These are phyloP conservation scores for Netelia virgata DNA, from an alignment of 2,888 invertebrate species.

Conservation along the genomic window DNA sequence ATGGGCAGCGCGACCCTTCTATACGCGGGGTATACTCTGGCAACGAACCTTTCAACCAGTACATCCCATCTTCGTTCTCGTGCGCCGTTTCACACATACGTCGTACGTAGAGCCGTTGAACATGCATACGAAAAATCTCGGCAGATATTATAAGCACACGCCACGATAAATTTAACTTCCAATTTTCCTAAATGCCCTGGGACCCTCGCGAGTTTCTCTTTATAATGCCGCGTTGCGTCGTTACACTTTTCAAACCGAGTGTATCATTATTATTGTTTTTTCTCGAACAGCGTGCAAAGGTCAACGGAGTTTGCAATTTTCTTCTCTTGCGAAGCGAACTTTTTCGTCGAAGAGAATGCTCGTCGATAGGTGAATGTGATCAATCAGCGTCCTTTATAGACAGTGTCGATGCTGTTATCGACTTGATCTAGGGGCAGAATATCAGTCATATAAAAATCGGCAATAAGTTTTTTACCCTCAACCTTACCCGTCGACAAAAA, in stretches of 20 bases:
- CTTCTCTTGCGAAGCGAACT: not conserved
- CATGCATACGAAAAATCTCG: slow-evolving; percentile 15
- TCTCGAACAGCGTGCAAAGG: not conserved
- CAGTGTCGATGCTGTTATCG: too few relatives aligned
- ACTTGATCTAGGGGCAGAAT: too few relatives aligned
- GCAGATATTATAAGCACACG: slow-evolving; percentile 61
- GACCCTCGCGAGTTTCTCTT: slow-evolving; percentile 13
- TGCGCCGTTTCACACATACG: not conserved
- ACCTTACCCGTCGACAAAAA: too few relatives aligned
- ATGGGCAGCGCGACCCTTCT: slow-evolving; percentile 19
- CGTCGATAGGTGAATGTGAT: too few relatives aligned
- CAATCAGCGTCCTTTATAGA: too few relatives aligned
- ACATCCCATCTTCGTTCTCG: slow-evolving; percentile 24
- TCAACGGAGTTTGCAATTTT: not conserved
- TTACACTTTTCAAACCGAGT: slow-evolving; percentile 56
- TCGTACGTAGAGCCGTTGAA: not conserved
- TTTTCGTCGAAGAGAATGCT: too few relatives aligned
- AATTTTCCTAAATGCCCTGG: slow-evolving; percentile 70
- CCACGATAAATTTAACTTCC: slow-evolving; percentile 71
- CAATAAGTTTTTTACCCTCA: too few relatives aligned
- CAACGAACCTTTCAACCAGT: slow-evolving; percentile 33
- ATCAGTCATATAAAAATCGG: too few relatives aligned
- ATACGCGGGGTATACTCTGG: slow-evolving; percentile 32
- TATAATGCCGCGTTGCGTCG: slow-evolving; percentile 33
- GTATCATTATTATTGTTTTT: slow-evolving; percentile 47